Percentiles rank a stretch among this genome's conserved stretches.
Evolutionary conservation across 2,113 vertebrate species (phyloP).

Genomic region (Pluvialis apricaria): DNA sequence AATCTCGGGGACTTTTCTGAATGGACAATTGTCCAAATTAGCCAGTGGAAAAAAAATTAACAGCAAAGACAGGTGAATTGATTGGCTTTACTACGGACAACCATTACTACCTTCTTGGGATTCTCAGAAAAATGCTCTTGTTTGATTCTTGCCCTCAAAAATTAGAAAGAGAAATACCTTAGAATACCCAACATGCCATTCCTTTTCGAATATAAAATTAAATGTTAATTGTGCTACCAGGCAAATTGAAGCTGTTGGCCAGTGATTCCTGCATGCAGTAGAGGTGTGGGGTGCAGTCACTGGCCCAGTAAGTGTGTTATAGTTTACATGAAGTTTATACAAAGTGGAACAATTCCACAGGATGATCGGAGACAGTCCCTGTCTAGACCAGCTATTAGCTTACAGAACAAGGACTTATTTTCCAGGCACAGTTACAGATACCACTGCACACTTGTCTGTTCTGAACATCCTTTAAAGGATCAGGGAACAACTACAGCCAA

Average conservation of each 20-base stretch:
- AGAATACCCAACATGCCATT: background rate
- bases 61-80: background rate
- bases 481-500: background rate
- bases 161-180: background rate
- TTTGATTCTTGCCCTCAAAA: background rate
- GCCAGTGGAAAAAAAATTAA: accelerated
- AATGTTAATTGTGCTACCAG: background rate
- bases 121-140: background rate
- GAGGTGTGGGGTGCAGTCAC: background rate
- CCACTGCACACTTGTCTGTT: background rate
- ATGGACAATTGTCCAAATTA: background rate
- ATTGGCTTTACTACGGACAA: background rate
- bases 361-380: background rate
- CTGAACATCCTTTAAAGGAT: background rate
- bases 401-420: background rate
- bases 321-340: background rate
- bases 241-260: background rate
- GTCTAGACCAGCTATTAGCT: background rate
- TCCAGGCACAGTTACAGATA: background rate
- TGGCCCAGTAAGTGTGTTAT: background rate
- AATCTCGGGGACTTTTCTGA: background rate
- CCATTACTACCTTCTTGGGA: background rate
- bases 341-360: background rate
- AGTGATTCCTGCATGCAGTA: background rate
- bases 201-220: background rate